Evolutionary conservation across 92 coral and sea anemone species (phyloP).

Genomic region (Umimayanthus kanabou): DNA sequence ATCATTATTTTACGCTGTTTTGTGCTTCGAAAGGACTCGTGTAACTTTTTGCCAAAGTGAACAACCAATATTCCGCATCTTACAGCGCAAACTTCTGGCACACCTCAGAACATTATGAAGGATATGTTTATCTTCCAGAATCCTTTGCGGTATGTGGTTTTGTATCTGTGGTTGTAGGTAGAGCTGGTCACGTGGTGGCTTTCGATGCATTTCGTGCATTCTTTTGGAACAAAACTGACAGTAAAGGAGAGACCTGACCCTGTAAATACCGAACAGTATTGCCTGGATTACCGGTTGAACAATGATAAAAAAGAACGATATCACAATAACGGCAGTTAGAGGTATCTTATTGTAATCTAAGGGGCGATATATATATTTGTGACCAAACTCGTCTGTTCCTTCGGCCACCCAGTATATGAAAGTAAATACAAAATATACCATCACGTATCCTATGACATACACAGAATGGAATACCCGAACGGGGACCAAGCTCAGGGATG

Average conservation of each 20-base stretch:
- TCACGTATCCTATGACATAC: constrained; percentile 23
- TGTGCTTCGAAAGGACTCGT: not conserved
- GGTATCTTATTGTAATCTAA: constrained; percentile 26
- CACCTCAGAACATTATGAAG: not conserved
- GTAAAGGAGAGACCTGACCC: constrained; percentile 6
- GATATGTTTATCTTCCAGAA: not conserved
- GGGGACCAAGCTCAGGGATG: constrained; percentile 20
- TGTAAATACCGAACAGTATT: constrained; percentile 12
- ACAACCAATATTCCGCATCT: not conserved
- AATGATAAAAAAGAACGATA: not conserved
- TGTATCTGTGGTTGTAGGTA: not conserved
- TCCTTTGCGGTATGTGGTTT: not conserved
- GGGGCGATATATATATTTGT: constrained; percentile 23
- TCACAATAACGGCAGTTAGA: not conserved
- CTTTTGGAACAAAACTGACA: not conserved
- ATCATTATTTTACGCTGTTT: not conserved
- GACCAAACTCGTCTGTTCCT: constrained; percentile 27
- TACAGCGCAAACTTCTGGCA: not conserved
- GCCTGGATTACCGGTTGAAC: constrained; percentile 19
- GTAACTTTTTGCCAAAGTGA: not conserved
- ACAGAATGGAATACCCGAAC: constrained; percentile 33
- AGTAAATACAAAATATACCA: not conserved
- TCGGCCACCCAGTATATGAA: constrained; percentile 24
- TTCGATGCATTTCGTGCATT: not conserved
- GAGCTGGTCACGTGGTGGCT: not conserved